Conservation (phyloP, 2,888 invertebrate genomes). For the Timema podura region DNA sequence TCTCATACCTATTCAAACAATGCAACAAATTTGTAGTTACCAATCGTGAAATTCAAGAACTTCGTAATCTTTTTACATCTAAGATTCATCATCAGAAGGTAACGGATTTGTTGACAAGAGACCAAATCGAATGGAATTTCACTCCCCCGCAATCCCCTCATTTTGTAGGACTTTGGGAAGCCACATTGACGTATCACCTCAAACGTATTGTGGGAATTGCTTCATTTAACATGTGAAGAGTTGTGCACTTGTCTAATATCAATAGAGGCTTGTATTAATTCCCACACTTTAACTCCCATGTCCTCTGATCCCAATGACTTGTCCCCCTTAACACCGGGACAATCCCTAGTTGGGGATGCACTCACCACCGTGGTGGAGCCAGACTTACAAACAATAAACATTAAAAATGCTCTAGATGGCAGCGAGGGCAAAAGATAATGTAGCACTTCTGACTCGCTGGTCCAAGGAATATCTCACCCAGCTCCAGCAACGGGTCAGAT, state of each 20-base stretch:
- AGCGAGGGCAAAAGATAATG: conserved; percentile 25
- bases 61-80: neutral
- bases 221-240: conserved; percentile 34
- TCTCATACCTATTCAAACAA: conserved; percentile 38
- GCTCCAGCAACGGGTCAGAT: conserved; percentile 31
- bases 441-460: conserved; percentile 34
- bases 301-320: conserved; percentile 34
- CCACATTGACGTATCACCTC: conserved; percentile 39
- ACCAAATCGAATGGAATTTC: conserved; percentile 39
- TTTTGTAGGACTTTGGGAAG: conserved; percentile 41
- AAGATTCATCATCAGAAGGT: too few relatives aligned
- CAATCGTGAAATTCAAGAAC: conserved; percentile 10
- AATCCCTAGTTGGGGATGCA: conserved; percentile 36
- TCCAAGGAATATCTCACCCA: conserved; percentile 33
- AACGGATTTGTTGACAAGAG: conserved; percentile 14
- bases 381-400: conserved; percentile 21
- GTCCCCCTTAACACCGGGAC: conserved; percentile 37
- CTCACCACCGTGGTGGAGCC: conserved; percentile 30
- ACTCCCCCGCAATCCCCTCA: conserved; percentile 39
- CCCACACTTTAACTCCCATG: conserved; percentile 35
- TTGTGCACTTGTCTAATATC: conserved; percentile 29
- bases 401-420: conserved; percentile 29
- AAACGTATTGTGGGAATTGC: conserved; percentile 28
- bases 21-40: conserved; percentile 41
- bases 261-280: conserved; percentile 38